These are phyloP conservation scores for Drosophila sordidula DNA, from an alignment of 2,888 invertebrate genomes.

Conservation along the genomic window DNA sequence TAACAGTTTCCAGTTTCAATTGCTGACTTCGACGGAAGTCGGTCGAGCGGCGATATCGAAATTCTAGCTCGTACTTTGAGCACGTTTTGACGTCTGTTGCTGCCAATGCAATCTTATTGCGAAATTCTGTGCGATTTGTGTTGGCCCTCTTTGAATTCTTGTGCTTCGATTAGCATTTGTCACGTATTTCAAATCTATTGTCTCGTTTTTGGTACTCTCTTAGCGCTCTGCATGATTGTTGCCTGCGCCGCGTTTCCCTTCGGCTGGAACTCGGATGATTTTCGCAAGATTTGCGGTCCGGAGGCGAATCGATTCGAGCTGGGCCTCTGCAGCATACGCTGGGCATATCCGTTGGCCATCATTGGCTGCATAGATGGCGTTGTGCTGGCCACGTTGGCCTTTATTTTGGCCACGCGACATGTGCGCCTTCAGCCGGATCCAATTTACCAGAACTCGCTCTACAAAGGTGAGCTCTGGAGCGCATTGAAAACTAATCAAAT, in stretches of 20 bases:
- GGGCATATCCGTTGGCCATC: constrained; percentile 97
- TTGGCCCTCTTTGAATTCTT: constrained; percentile 21
- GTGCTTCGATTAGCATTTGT: constrained; percentile 43
- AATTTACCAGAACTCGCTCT: constrained; percentile 89
- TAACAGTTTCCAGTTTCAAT: constrained; percentile 22
- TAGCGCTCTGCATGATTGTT: constrained; percentile 94
- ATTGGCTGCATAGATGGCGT: constrained; percentile 87
- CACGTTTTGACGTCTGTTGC: constrained; percentile 44
- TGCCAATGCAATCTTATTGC: constrained; percentile 35
- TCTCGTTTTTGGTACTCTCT: constrained; percentile 1
- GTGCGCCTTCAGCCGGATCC: constrained; percentile 93
- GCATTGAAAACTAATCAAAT: not conserved
- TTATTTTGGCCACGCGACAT: constrained; percentile 96
- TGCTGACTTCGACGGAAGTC: constrained; percentile 39
- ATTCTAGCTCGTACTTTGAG: constrained; percentile 26
- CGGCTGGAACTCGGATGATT: constrained; percentile 94
- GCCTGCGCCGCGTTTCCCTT: constrained; percentile 96
- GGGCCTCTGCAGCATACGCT: constrained; percentile 95
- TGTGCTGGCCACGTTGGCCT: constrained; percentile 91
- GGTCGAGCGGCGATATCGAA: constrained; percentile 29
- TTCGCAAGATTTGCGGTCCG: constrained; percentile 94
- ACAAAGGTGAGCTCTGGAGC: constrained; percentile 87
- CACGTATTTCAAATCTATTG: constrained; percentile 41
- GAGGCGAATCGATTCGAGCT: constrained; percentile 91
- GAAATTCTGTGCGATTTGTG: constrained; percentile 14